Base-by-base conservation (phyloP, 2,113 vertebrate species). In the Takifugu flavidus region DNA sequence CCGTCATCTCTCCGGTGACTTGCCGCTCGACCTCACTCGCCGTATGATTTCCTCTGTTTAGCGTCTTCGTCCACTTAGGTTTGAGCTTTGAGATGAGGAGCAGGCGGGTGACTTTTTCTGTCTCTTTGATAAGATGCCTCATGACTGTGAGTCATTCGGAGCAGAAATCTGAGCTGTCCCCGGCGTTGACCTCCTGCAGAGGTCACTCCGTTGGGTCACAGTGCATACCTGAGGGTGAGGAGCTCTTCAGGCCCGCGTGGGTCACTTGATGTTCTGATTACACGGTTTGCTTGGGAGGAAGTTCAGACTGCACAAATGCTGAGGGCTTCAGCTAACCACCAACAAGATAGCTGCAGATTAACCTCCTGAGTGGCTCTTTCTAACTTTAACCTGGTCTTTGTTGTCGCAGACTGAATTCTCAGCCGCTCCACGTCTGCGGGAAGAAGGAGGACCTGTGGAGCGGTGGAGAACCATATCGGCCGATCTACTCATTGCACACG, bases 11-110 rank as follows among this genome's bases (percentile, higher is more conserved):
- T 25, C 52, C n/a, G 2, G 59, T 13, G 6, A 8, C 42, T 43
- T 13, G 13, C 42, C 45, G 45, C 13, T 51, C 71, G 78, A 83
- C 75, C 67, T 75, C 59, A 42, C 28, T 45, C 64, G 62, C 56
- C 52, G 20, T 63, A 26, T 25, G 56, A 80, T 79, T 82, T 63
- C 56, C 39, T 68, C 29, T 2, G 53, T 71, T 53, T 53, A 67
- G 68, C 75, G 25, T 34, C 31, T 82, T 73, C 64, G 13, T 5
- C 14, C 15, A 13, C 46, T 67, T 64, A 57, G 28, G 56, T 66
- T 59, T 63, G 31, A 50, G 42, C 13, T 27, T 57, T 62, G 43
- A 29, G 59, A 77, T 75, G 56, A 25, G 1, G 64, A 53, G 59
- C 47, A 53, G 70, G 56, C 52, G 45, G 15, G 45, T 54, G 14